A percentile compares a stretch with the other conserved stretches of the same genome.
Evolutionary conservation across 2,888 invertebrate species (phyloP).

Genomic region (Cantharis nigra): DNA sequence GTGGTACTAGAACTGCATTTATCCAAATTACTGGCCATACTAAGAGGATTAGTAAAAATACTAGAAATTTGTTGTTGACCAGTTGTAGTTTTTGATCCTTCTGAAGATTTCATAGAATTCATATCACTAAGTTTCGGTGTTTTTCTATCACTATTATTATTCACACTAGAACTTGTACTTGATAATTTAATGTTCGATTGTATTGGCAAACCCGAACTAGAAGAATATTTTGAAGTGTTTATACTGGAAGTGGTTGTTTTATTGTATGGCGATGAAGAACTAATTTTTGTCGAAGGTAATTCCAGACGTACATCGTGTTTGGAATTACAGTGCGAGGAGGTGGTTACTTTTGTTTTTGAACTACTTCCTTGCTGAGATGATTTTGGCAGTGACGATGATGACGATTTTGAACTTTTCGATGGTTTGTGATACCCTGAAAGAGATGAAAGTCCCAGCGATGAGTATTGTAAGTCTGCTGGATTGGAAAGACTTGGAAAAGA

Average conservation of each 20-base stretch:
- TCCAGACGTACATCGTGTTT: constrained; percentile 39
- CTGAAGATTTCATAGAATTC: constrained; percentile 39
- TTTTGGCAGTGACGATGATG: constrained; percentile 41
- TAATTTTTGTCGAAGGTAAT: constrained; percentile 34
- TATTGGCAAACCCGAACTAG: constrained; percentile 44
- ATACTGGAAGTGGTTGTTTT: constrained; percentile 34
- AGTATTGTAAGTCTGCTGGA: constrained; percentile 65
- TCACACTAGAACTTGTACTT: constrained; percentile 32
- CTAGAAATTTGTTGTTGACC: constrained; percentile 48
- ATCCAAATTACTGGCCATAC: constrained; percentile 50
- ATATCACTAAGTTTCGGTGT: constrained; percentile 39
- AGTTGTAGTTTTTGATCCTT: constrained; percentile 42
- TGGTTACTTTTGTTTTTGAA: constrained; percentile 7
- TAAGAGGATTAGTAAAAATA: constrained; percentile 54
- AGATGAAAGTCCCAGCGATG: constrained; percentile 61
- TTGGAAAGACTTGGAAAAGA: constrained; percentile 67
- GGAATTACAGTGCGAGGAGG: constrained; percentile 13
- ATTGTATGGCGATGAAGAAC: constrained; percentile 41
- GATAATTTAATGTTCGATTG: constrained; percentile 47
- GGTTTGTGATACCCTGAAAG: constrained; percentile 50
- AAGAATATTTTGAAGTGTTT: constrained; percentile 40
- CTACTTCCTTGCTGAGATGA: constrained; percentile 24
- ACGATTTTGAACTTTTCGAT: constrained; percentile 41
- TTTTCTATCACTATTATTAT: constrained; percentile 39
- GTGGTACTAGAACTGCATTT: constrained; percentile 38